phyloP scores from a whole-genome alignment of 2,113 vertebrate species.

The Oncorhynchus clarkii region DNA sequence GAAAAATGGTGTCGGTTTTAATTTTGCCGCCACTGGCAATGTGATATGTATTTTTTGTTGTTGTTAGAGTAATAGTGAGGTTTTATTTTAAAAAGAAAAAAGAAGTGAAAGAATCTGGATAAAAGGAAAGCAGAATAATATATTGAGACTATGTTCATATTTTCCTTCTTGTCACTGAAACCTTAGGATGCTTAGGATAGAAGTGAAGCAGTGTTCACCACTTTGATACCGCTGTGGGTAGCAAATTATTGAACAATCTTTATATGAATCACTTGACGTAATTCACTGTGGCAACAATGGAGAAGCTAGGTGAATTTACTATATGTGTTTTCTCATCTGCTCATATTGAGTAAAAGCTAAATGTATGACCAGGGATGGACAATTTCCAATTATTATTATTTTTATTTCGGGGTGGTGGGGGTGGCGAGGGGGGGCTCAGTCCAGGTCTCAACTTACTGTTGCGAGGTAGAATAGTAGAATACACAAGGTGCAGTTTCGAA shows the following conservation, averaged over 20 bases:
- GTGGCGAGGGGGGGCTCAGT: no score
- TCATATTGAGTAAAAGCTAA: background rate
- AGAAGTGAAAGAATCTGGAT: background rate
- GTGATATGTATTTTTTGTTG: slow-evolving; percentile 6
- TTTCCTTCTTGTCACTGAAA: background rate
- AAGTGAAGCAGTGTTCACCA: background rate
- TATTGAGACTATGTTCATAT: background rate
- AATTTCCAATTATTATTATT: no score
- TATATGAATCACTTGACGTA: background rate
- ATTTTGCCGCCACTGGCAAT: slow-evolving; percentile 32
- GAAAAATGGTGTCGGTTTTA: slow-evolving; percentile 54
- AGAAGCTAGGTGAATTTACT: no score
- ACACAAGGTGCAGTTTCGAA: no score
- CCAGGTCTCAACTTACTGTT: no score
- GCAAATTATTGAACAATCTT: background rate
- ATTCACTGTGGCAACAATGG: no score
- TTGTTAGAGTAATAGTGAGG: background rate
- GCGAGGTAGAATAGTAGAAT: no score
- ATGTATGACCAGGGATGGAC: no score
- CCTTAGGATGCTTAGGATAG: background rate
- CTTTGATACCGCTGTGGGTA: background rate
- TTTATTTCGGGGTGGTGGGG: no score
- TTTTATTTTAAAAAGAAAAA: background rate
- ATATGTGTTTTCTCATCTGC: background rate
- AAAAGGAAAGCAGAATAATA: background rate